Conservation (phyloP, 2,888 invertebrate genomes). For the Allolobophora icterica region DNA sequence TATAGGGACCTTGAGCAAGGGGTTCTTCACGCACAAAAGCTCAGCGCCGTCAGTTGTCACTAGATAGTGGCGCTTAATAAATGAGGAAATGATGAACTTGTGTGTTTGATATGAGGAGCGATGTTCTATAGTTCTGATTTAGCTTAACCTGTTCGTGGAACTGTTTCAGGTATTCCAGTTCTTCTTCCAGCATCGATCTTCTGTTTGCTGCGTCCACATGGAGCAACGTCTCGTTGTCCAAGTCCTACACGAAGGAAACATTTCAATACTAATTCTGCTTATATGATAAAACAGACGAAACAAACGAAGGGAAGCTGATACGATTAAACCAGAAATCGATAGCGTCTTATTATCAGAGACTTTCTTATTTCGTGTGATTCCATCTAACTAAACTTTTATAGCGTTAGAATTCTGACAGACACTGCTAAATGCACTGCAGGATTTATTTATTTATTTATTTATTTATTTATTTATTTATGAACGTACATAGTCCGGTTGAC, state of each 20-base stretch:
- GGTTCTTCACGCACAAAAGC: neutral
- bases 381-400: too few species aligned
- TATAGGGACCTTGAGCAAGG: neutral
- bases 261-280: neutral
- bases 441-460: too few species aligned
- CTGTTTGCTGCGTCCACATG: slow-evolving; percentile 68
- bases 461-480: too few species aligned
- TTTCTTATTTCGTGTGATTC: too few species aligned
- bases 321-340: too few species aligned
- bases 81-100: neutral
- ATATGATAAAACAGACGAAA: too few species aligned
- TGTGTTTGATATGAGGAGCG: neutral
- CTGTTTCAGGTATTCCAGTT: slow-evolving; percentile 68
- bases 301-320: too few species aligned
- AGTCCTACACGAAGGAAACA: slow-evolving; percentile 59
- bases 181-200: slow-evolving; percentile 67
- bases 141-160: slow-evolving; percentile 67
- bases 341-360: too few species aligned
- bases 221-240: slow-evolving; percentile 68
- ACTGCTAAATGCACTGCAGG: too few species aligned
- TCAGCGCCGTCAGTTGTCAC: neutral
- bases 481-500: too few species aligned
- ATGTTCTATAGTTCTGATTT: neutral
- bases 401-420: too few species aligned
- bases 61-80: neutral